Conservation (phyloP, 1,140 invertebrate species). For the Rhyzopertha dominica region DNA sequence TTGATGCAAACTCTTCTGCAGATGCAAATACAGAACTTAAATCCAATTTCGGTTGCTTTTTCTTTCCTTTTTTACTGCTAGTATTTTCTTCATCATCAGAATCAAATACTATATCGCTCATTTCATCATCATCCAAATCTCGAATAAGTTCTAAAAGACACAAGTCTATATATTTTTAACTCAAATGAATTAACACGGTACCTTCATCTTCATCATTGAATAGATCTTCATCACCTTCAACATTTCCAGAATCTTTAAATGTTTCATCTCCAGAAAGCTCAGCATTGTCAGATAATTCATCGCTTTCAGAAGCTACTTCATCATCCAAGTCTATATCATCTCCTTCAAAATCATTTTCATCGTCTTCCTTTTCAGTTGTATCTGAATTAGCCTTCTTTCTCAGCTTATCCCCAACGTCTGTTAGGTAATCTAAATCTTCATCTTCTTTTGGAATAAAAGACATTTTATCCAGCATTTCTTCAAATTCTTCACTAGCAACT, state of each 20-base stretch:
- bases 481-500: slow-evolving; percentile 85
- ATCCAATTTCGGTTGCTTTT: slow-evolving; percentile 24
- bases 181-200: slow-evolving; percentile 2
- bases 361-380: slow-evolving; percentile 45
- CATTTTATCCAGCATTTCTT: slow-evolving; percentile 69
- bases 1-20: slow-evolving; percentile 43
- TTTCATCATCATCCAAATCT: slow-evolving; percentile 25
- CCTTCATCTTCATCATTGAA: slow-evolving; percentile 31
- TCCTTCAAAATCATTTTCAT: slow-evolving; percentile 46
- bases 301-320: slow-evolving; percentile 25
- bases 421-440: slow-evolving; percentile 55
- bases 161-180: background rate
- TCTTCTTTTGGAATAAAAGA: slow-evolving; percentile 45
- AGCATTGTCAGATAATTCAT: slow-evolving; percentile 22
- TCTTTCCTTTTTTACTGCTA: slow-evolving; percentile 21
- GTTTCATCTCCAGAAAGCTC: slow-evolving; percentile 16
- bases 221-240: slow-evolving; percentile 41
- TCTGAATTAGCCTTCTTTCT: slow-evolving; percentile 43
- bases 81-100: slow-evolving; percentile 19
- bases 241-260: slow-evolving; percentile 28
- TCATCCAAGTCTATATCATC: slow-evolving; percentile 38
- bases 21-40: slow-evolving; percentile 39
- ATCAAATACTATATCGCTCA: slow-evolving; percentile 23
- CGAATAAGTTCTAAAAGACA: slow-evolving; percentile 7
- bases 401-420: slow-evolving; percentile 49